Evolutionary conservation across 2,113 vertebrate genomes (phyloP).

Genomic region (Poeciliopsis retropinna): DNA sequence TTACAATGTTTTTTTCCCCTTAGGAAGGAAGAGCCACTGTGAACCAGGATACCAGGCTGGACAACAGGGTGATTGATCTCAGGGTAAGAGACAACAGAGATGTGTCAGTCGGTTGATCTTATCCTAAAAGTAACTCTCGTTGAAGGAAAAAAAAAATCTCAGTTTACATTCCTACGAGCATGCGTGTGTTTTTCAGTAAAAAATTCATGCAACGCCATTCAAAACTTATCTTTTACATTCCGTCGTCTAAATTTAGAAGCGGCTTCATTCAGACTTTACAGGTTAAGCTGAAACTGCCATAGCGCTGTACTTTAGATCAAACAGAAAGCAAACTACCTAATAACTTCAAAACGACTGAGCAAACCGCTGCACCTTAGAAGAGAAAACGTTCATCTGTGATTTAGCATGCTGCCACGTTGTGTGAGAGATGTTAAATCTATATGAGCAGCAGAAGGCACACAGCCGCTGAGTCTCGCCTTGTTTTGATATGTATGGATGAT

Average conservation of each 20-base stretch:
- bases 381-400: conserved; percentile 31
- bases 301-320: background rate
- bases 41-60: conserved; percentile 97
- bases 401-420: conserved; percentile 30
- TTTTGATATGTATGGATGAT: conserved; percentile 54
- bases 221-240: background rate
- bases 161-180: background rate
- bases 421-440: conserved; percentile 31
- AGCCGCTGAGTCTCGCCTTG: conserved; percentile 43
- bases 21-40: conserved; percentile 98
- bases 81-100: conserved; percentile 83
- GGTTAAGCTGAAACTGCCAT: background rate
- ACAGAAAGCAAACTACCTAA: background rate
- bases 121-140: background rate
- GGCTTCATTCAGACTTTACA: too few relatives aligned
- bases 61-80: conserved; percentile 98
- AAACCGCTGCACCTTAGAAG: conserved; percentile 13
- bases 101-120: background rate
- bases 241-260: background rate
- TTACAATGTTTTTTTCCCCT: conserved; percentile 18
- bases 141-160: background rate
- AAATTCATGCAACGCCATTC: background rate
- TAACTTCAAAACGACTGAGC: background rate
- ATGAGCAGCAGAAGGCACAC: conserved; percentile 19
- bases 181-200: background rate